These are phyloP conservation scores for Girardinichthys multiradiatus DNA, from an alignment of 2,113 vertebrate species.

Conservation along the genomic window DNA sequence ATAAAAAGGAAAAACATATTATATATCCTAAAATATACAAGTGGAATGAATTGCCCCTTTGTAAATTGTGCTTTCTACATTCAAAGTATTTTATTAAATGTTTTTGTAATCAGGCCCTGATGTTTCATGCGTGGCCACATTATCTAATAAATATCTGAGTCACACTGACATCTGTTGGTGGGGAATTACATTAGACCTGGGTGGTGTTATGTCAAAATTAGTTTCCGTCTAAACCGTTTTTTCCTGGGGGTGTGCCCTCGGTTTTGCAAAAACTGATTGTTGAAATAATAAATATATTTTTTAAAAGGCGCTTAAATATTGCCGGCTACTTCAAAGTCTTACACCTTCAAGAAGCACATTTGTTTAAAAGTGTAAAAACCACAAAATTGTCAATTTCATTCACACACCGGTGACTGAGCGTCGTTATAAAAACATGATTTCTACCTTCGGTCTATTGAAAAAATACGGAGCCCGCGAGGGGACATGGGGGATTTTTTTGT, in stretches of 20 bases:
- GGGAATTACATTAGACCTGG: neutral
- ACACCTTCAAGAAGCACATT: neutral
- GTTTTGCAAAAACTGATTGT: neutral
- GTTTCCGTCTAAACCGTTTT: slow-evolving; percentile 6
- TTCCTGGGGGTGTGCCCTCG: neutral
- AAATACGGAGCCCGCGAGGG: no score
- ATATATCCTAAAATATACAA: no score
- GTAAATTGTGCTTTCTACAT: neutral
- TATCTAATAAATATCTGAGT: slow-evolving; percentile 16
- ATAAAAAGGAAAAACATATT: no score
- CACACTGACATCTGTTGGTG: slow-evolving; percentile 58
- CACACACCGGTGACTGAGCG: neutral
- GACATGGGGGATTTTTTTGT: neutral
- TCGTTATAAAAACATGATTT: neutral
- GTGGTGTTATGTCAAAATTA: slow-evolving; percentile 20
- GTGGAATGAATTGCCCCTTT: no score
- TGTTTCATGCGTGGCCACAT: neutral
- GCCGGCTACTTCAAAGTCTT: neutral
- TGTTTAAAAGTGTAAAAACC: neutral
- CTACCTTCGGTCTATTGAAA: no score
- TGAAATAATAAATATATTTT: neutral
- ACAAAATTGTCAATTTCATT: neutral
- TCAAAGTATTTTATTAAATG: neutral
- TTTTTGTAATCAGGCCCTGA: neutral
- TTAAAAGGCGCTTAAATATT: neutral